phyloP scores from a whole-genome alignment of 2,113 vertebrate genomes.

The Andinoacara biseriatus region DNA sequence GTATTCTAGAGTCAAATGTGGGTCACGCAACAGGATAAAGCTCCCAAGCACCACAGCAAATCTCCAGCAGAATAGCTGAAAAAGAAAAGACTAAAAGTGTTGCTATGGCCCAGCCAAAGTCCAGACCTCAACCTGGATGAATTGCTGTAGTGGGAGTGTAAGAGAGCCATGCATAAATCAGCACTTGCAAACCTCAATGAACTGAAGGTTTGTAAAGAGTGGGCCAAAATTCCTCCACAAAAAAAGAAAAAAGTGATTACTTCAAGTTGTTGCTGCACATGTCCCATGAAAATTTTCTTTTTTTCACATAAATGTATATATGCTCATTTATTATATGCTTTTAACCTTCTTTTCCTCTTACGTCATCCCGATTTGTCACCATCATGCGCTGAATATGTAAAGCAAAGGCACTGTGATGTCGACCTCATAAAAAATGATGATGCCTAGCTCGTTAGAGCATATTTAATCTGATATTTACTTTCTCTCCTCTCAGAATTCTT shows the following conservation, averaged over 20 bases:
- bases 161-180: not conserved
- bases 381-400: not conserved
- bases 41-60: not conserved
- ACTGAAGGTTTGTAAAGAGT: not conserved
- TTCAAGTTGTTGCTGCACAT: not conserved
- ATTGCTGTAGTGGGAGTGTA: not conserved
- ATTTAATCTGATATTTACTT: not conserved
- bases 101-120: not conserved
- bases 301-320: not conserved
- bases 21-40: not conserved
- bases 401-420: not conserved
- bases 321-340: constrained; percentile 3
- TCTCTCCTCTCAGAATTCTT: not conserved
- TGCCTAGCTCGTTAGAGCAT: not conserved
- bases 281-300: not conserved
- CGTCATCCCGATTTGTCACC: not conserved
- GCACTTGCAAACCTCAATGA: not conserved
- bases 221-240: not conserved
- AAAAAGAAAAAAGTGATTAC: not conserved
- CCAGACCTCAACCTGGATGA: not conserved
- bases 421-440: not conserved
- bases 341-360: not conserved
- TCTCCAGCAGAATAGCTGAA: not conserved
- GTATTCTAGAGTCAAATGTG: not conserved
- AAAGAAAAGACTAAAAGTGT: not conserved